These are phyloP conservation scores for Eumaeus atala DNA, from an alignment of 1,140 invertebrate genomes.

Conservation along the genomic window DNA sequence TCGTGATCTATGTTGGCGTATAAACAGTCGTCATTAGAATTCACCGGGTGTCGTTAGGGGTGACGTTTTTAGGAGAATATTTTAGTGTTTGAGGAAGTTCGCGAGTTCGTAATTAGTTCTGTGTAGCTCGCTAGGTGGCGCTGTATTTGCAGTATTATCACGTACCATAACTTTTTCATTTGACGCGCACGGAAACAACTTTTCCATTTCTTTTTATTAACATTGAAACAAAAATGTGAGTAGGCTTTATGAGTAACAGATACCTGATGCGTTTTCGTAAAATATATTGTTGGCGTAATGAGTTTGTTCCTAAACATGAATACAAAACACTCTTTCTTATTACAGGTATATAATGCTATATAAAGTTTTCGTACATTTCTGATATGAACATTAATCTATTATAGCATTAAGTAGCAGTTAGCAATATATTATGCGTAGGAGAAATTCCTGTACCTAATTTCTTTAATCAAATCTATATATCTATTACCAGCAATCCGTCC, in stretches of 20 bases:
- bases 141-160: conserved; percentile 67
- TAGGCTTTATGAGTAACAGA: conserved; percentile 62
- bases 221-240: conserved; percentile 66
- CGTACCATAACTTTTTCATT: conserved; percentile 70
- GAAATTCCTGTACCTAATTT: no score
- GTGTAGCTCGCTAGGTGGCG: conserved; percentile 46
- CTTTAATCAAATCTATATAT: no score
- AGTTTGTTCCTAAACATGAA: neutral
- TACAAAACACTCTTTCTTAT: neutral
- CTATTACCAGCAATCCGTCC: no score
- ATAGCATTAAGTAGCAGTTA: no score
- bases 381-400: no score
- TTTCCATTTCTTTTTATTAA: conserved; percentile 72
- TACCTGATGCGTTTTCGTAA: conserved; percentile 63
- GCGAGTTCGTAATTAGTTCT: conserved; percentile 69
- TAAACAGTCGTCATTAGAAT: conserved; percentile 42
- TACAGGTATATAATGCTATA: neutral
- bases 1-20: conserved; percentile 11
- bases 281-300: conserved; percentile 31
- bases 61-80: conserved; percentile 69
- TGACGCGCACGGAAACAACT: conserved; percentile 62
- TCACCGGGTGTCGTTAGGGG: conserved; percentile 45
- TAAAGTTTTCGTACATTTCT: neutral
- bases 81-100: conserved; percentile 69
- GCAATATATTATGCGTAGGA: no score